Percentiles rank a stretch among this genome's conserved stretches.
These are phyloP conservation scores for Actinia tenebrosa DNA, from an alignment of 64 coral and sea anemone species.

Conservation along the genomic window DNA sequence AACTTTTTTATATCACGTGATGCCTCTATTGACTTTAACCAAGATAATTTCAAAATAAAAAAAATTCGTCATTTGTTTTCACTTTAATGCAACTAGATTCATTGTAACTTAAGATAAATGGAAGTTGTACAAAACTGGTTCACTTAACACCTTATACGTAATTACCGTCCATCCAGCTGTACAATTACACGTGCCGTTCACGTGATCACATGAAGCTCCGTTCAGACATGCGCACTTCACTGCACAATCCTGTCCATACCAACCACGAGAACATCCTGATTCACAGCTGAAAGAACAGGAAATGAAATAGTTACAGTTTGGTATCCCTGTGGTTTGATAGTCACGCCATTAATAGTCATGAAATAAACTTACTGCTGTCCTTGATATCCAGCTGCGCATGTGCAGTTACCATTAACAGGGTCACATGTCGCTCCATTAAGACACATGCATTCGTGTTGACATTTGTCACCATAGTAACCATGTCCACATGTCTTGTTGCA, in stretches of 20 bases:
- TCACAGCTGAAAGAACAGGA: constrained; percentile 40
- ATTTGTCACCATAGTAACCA: constrained; percentile 73
- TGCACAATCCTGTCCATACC: constrained; percentile 54
- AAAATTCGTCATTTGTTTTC: too few relatives aligned
- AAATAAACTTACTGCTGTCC: constrained; percentile 51
- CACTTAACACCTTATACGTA: background rate
- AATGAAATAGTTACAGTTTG: too few relatives aligned
- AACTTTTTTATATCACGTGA: too few relatives aligned
- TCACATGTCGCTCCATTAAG: constrained; percentile 62
- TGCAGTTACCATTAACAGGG: constrained; percentile 60
- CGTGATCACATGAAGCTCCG: constrained; percentile 57
- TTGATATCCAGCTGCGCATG: constrained; percentile 60
- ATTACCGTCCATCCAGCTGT: constrained; percentile 75
- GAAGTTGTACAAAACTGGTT: too few relatives aligned
- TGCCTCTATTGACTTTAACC: too few relatives aligned
- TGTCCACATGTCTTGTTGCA: constrained; percentile 61
- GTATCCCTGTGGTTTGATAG: too few relatives aligned
- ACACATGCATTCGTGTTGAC: constrained; percentile 46
- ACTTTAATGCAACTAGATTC: too few relatives aligned
- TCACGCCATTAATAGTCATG: too few relatives aligned
- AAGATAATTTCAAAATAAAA: too few relatives aligned
- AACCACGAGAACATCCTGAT: constrained; percentile 16
- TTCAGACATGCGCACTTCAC: constrained; percentile 60
- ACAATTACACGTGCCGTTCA: constrained; percentile 84
- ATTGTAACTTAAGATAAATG: too few relatives aligned